Percentiles rank a stretch among this genome's conserved stretches.
phyloP scores from a whole-genome alignment of 2,888 invertebrate genomes.

The Myopa tessellatipennis region DNA sequence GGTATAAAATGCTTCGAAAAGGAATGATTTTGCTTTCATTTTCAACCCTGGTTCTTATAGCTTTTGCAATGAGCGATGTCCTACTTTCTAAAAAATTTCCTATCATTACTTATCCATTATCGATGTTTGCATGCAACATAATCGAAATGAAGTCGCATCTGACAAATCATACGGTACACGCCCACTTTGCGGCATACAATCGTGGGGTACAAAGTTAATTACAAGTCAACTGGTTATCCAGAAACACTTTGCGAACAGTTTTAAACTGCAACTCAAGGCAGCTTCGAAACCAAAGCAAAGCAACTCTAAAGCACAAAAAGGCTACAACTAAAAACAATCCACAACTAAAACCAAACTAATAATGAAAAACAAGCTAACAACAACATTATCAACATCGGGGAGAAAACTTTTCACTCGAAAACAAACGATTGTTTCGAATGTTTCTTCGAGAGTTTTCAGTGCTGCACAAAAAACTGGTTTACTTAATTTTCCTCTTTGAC shows the following conservation, averaged over 20 bases:
- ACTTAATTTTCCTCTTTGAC: conserved; percentile 16
- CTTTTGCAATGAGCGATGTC: too few relatives aligned
- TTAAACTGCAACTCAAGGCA: too few relatives aligned
- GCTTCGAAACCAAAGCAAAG: too few relatives aligned
- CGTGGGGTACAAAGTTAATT: conserved; percentile 13
- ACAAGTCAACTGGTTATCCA: conserved; percentile 28
- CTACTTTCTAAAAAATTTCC: too few relatives aligned
- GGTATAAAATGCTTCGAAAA: too few relatives aligned
- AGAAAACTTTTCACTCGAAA: conserved; percentile 2
- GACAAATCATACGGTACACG: conserved; percentile 16
- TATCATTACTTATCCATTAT: too few relatives aligned
- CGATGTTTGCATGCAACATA: neutral
- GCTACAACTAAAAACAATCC: neutral
- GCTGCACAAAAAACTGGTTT: conserved; percentile 22
- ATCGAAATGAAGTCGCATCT: neutral
- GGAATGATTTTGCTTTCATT: too few relatives aligned
- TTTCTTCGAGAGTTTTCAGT: neutral
- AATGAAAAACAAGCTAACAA: too few relatives aligned
- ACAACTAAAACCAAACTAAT: too few relatives aligned
- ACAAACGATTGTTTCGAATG: conserved; percentile 7
- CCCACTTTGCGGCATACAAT: neutral
- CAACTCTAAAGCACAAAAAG: neutral
- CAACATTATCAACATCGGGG: neutral
- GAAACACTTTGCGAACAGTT: neutral
- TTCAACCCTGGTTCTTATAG: too few relatives aligned